phyloP scores from a whole-genome alignment of 2,888 invertebrate species.

The Melanchra persicariae region DNA sequence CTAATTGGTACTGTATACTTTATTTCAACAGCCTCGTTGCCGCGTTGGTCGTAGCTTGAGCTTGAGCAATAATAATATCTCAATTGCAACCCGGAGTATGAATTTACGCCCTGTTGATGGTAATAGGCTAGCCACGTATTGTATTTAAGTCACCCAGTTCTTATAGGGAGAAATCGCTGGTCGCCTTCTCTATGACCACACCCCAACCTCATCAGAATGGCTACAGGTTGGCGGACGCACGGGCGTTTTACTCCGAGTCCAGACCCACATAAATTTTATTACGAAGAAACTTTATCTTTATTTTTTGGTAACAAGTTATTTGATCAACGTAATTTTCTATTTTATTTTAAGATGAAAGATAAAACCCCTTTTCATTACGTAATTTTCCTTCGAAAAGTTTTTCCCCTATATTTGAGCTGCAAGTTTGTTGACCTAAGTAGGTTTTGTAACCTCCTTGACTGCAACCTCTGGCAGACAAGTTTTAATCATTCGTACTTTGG shows the following conservation, averaged over 20 bases:
- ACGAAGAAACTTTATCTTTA: slow-evolving; percentile 62
- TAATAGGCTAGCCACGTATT: no score
- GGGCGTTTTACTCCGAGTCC: slow-evolving; percentile 9
- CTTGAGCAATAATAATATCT: no score
- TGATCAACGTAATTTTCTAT: slow-evolving; percentile 58
- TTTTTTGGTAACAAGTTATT: slow-evolving; percentile 62
- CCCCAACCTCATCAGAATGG: slow-evolving; percentile 15
- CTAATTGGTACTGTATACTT: no score
- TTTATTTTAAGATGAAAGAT: slow-evolving; percentile 25
- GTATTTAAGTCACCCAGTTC: no score
- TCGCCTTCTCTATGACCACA: neutral
- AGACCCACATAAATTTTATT: slow-evolving; percentile 57
- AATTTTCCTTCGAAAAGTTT: neutral
- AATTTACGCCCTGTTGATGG: no score
- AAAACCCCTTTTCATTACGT: slow-evolving; percentile 10
- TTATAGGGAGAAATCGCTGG: neutral
- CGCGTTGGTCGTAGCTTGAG: no score
- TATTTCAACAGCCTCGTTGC: no score
- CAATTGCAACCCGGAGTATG: no score
- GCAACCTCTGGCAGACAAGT: no score
- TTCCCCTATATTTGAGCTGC: neutral
- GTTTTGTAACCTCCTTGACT: no score
- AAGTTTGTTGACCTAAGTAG: neutral
- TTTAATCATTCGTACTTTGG: no score
- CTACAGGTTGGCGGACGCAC: slow-evolving; percentile 50